A percentile compares a stretch with the other conserved stretches of the same genome.
These are phyloP conservation scores for Allacma fusca DNA, from an alignment of 2,888 invertebrate genomes.

Conservation along the genomic window DNA sequence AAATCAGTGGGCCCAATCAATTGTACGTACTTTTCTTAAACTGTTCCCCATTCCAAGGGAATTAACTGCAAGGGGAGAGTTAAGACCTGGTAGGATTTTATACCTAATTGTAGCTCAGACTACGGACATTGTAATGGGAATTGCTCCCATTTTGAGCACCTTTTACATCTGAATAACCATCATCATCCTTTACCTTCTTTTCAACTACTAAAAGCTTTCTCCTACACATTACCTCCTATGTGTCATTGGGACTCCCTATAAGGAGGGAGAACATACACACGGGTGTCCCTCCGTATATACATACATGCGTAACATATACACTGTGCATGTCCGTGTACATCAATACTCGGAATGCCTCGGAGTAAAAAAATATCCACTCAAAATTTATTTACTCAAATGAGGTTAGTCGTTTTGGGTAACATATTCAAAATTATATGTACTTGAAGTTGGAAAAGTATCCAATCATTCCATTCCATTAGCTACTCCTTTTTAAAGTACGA, in stretches of 20 bases:
- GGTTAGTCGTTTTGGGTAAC: neutral
- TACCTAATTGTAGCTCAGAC: neutral
- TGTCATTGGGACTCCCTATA: too few relatives aligned
- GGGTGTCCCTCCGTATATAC: too few relatives aligned
- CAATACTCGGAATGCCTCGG: too few relatives aligned
- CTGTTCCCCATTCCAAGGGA: neutral
- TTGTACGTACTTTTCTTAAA: constrained; percentile 8
- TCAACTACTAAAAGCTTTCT: neutral
- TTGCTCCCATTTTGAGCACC: constrained; percentile 12
- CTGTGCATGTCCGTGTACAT: too few relatives aligned
- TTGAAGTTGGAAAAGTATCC: neutral
- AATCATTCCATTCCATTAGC: constrained; percentile 16
- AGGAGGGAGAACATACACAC: too few relatives aligned
- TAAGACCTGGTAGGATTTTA: neutral
- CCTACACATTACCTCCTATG: neutral
- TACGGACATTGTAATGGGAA: neutral
- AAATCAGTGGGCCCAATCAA: constrained; percentile 6
- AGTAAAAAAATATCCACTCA: too few relatives aligned
- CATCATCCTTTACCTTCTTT: constrained; percentile 4
- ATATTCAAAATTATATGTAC: neutral
- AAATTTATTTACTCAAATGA: too few relatives aligned
- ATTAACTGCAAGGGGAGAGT: neutral
- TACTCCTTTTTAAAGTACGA: neutral
- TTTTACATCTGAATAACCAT: constrained; percentile 7
- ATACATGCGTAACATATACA: too few relatives aligned